These are phyloP conservation scores for Pelochelys cantorii DNA, from an alignment of 2,797 vertebrate species.

Conservation along the genomic window DNA sequence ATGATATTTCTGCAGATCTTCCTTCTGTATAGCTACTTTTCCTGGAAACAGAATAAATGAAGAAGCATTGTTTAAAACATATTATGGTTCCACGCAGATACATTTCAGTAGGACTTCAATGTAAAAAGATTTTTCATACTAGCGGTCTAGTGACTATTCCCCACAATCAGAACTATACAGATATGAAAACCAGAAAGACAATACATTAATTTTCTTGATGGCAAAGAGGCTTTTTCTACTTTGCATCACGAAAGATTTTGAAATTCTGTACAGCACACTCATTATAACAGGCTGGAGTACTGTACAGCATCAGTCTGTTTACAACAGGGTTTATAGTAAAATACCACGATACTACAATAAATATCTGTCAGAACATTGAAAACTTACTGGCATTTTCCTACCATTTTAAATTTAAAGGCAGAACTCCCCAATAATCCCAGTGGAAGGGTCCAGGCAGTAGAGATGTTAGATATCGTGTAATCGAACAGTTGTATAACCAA, in stretches of 20 bases:
- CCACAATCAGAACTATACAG: neutral
- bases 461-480: too few species aligned
- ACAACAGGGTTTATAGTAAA: neutral
- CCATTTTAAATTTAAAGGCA: neutral
- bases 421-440: neutral
- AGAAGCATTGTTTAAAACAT: conserved; percentile 38
- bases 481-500: too few species aligned
- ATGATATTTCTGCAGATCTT: conserved; percentile 97
- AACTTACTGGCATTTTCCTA: neutral
- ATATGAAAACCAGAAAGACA: neutral
- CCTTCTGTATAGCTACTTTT: conserved; percentile 97
- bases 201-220: neutral
- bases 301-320: neutral
- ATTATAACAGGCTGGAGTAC: neutral
- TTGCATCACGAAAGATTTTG: neutral
- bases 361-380: neutral
- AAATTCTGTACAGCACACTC: neutral
- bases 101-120: neutral
- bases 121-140: conserved; percentile 11
- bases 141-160: neutral
- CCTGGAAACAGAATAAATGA: conserved; percentile 81
- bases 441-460: neutral
- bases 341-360: neutral
- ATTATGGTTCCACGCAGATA: neutral
- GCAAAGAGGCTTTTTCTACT: conserved; percentile 19